Evolutionary conservation across 2,113 vertebrate species (phyloP), one percentile per base, ranked within the genome.

Genomic region (Bubo scandiacus): DNA sequence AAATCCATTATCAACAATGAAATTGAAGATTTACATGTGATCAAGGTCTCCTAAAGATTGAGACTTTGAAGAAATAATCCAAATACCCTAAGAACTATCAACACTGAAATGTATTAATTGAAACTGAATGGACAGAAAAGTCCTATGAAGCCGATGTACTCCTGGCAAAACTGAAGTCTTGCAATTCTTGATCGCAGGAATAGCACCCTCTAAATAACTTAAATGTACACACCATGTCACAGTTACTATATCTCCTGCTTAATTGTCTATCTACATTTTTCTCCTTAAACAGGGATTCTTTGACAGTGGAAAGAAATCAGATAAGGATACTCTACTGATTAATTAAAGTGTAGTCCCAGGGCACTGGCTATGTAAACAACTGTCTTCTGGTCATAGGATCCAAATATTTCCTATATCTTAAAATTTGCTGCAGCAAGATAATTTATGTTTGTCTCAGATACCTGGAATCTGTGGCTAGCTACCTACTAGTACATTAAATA

Each of bases 171-270:
- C 23, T 90, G 45, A 38, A 79, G 22, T 25, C 42, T 57, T 81
- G 13, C 18, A 63, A 18, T 0, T 1, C 40, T 62, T 66, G 32
- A 52, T 49, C 2, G 1, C 1, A 6, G 21, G 26, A 90, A 57
- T 0, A 95, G 1, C 13, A 51, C 12, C 4, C 23, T 87, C 36
- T 81, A 30, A 92, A 34, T 47, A 92, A 63, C 51, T 67, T 49
- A 54, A 9, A 61, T 1, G 2, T 36, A 43, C 8, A 19, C 32
- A 57, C 11, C 3, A 7, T 22, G 15, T 20, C 23, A 62, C 22
- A 40, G 15, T 45, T 54, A 68, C 16, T 51, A 3, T 19, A n/a
- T 21, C 21, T 84, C 14, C 51, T 67, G 17, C 65, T 77, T 62
- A 36, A 45, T 10, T 62, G 9, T 67, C 8, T 10, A 19, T 51